Base-by-base conservation (phyloP, 2,797 vertebrate species). In the Myotis myotis region DNA sequence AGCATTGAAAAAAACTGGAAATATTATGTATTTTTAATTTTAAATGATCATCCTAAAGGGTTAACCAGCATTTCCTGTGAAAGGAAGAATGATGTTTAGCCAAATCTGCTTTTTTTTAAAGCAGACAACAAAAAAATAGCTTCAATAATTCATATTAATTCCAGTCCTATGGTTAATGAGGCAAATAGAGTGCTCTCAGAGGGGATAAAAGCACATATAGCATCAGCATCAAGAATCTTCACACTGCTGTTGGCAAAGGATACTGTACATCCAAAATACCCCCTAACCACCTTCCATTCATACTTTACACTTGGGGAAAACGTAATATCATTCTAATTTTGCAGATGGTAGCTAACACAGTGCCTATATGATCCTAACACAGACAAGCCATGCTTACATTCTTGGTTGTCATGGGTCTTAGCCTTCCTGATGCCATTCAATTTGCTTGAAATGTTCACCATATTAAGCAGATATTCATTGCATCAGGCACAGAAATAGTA, bases 71-170 rank as follows among this genome's bases (percentile, higher is more conserved):
- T 82, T 88, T 96, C 47, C 82, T 76, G 5, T 68, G 23, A 87
- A 95, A 95, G 25, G 30, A 96, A 91, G 85, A 95, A 83, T 87
- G 91, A 87, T 78, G 57, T 84, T 97, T 96, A 96, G 82, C 85
- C 64, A 91, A 97, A 94, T 91, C 13, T 57, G 62, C 36, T 36
- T 44, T 44, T 12, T 95, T 95, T 85, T 23, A 66, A 90, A 96
- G 60, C 81, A 88, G 95, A 93, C 90, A 94, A 95, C 76, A 93
- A 94, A 88, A 88, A 97, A 96, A 94, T 93, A 95, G 92, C 95
- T 95, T 97, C 85, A 96, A 94, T 97, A 97, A 97, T 94, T 97
- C 95, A 96, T 96, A 96, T 96, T 96, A 94, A 97, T 91, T 97
- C 93, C 86, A 93, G 96, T 91, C 70, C 75, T 96, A n/a, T 78